Evolutionary conservation across 2,888 invertebrate genomes (phyloP).

Genomic region (Octodonta nipae): DNA sequence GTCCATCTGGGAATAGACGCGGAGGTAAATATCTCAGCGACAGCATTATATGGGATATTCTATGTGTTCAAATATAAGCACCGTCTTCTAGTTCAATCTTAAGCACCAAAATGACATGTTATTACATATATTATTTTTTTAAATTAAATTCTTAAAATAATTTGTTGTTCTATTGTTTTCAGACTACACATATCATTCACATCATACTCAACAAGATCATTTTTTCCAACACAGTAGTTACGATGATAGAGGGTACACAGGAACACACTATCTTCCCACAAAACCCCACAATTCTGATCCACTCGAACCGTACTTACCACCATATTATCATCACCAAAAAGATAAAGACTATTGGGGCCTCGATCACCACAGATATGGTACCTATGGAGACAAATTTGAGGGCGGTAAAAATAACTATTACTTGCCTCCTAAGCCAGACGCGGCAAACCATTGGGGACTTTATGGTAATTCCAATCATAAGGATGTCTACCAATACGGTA

Average conservation of each 20-base stretch:
- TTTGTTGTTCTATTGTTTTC: constrained; percentile 17
- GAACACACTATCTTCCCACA: too few relatives aligned
- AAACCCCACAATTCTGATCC: constrained; percentile 18
- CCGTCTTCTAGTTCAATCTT: too few relatives aligned
- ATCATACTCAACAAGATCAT: constrained; percentile 19
- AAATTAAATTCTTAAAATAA: constrained; percentile 3
- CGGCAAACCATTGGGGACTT: constrained; percentile 28
- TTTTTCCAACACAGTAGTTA: too few relatives aligned
- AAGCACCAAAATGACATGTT: constrained; percentile 5
- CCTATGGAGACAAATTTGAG: constrained; percentile 35
- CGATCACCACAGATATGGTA: constrained; percentile 30
- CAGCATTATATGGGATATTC: constrained; percentile 25
- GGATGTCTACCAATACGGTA: constrained; percentile 21
- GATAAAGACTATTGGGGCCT: constrained; percentile 26
- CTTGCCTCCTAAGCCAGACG: constrained; percentile 27
- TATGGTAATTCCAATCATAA: constrained; percentile 31
- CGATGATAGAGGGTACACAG: too few relatives aligned
- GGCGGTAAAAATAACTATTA: constrained; percentile 18
- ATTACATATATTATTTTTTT: constrained; percentile 1
- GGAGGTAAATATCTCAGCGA: constrained; percentile 29
- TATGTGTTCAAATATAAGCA: constrained; percentile 22
- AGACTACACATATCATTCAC: constrained; percentile 26
- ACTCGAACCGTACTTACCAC: constrained; percentile 19
- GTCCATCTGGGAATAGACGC: constrained; percentile 17
- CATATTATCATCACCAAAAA: constrained; percentile 17